Conservation (phyloP, 2,888 invertebrate species). For the Eledone cirrhosa region DNA sequence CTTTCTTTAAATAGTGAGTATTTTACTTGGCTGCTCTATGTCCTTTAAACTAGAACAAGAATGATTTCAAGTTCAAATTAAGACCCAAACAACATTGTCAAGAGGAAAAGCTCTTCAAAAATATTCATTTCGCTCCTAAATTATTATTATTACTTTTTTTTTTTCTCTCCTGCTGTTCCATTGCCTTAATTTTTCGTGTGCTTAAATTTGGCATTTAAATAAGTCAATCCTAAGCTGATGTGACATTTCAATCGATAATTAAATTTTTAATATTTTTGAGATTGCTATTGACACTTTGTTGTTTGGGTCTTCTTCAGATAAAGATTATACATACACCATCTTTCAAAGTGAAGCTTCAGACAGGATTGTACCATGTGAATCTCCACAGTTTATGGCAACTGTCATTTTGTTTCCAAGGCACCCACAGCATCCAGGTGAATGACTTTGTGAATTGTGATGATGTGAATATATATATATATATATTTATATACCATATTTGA, state of each 20-base stretch:
- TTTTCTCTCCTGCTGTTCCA: not conserved
- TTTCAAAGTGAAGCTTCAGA: slow-evolving; percentile 25
- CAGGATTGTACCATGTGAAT: slow-evolving; percentile 25
- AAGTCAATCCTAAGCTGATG: slow-evolving; percentile 10
- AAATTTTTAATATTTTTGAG: slow-evolving; percentile 23
- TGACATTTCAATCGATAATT: slow-evolving; percentile 17
- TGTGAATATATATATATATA: no score
- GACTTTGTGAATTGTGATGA: not conserved
- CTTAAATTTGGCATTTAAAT: not conserved
- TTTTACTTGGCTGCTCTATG: no score
- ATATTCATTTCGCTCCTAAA: not conserved
- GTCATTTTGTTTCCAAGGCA: slow-evolving; percentile 25
- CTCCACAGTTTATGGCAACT: slow-evolving; percentile 25
- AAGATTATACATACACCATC: slow-evolving; percentile 24
- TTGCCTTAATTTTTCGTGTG: not conserved
- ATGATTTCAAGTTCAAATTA: not conserved
- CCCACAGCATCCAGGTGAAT: slow-evolving; percentile 27
- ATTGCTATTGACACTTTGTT: slow-evolving; percentile 24
- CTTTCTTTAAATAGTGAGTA: no score
- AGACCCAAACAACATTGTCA: slow-evolving; percentile 27
- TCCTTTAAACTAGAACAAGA: no score
- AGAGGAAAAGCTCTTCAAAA: slow-evolving; percentile 12
- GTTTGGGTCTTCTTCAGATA: slow-evolving; percentile 27
- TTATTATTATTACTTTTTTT: not conserved
- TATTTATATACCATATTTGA: no score